Base-by-base conservation (phyloP, 2,113 vertebrate species). In the Solea senegalensis region DNA sequence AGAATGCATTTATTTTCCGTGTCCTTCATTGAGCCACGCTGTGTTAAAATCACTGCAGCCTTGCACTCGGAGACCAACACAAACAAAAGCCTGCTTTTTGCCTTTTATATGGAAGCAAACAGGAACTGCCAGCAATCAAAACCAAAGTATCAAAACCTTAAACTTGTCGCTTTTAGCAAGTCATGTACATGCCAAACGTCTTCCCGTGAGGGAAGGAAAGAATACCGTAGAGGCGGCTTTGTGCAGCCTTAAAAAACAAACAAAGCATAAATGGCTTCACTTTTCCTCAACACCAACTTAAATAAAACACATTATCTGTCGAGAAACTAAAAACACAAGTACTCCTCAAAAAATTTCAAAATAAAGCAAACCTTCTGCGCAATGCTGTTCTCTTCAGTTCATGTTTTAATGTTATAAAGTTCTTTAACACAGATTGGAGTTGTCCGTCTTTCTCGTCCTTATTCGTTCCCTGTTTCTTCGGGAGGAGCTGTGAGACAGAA, bases 71-170 rank as follows among this genome's bases (percentile, higher is more conserved):
- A 57, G 34, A 40, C 8, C 12, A 14, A 34, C 14, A 14, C 27
- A 27, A 53, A 53, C 51, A 55, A 34, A 34, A 55, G 12, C 10
- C 45, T 48, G 10, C 53, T 55, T 27, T 21, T 14, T 15, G 3
- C 54, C 54, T 40, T 55, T 34, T 34, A 15, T 57, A 40, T n/a
- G n/a, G 40, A 57, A 57, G 13, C 54, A 57, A 57, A 57, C 54
- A 7, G 2, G 34, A 28, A 34, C 12, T 55, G 53, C 12, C 34
- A 40, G 54, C 34, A 57, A 40, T 39, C 28, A 57, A 57, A 40
- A 34, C 7, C 7, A 12, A 55, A 15, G 27, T 27, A 34, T 28
- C 34, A 8, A 13, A 55, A 28, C 10, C 27, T 34, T 15, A 8
- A 39, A 14, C 27, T 1, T 3, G 8, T 12, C 8, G 7, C 27